These are phyloP conservation scores for Alviniconcha marisindica DNA, from an alignment of 1,140 invertebrate species.

Conservation along the genomic window DNA sequence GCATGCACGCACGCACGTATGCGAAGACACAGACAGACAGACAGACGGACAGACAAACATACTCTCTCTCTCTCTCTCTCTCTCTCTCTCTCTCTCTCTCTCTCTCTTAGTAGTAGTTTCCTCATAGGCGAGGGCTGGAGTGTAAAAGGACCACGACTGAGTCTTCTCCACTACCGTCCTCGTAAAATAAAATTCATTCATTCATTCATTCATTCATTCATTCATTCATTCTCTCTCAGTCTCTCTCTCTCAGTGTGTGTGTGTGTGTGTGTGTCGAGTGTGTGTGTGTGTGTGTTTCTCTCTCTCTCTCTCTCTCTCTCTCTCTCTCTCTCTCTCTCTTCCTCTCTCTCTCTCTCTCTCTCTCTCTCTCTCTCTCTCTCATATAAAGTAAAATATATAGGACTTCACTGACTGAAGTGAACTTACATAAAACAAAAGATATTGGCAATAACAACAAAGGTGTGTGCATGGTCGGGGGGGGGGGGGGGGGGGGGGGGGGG, in stretches of 20 bases:
- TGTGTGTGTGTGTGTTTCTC: neutral
- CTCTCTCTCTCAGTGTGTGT: no score
- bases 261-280: neutral
- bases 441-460: no score
- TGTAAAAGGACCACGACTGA: no score
- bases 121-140: no score
- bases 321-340: constrained; percentile 6
- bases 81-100: neutral
- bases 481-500: neutral
- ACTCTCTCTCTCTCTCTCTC: neutral
- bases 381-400: neutral
- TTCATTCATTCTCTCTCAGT: no score
- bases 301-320: neutral
- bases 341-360: neutral
- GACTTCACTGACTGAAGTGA: no score
- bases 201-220: no score
- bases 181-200: no score
- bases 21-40: neutral
- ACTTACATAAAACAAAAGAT: no score
- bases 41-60: constrained; percentile 1
- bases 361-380: constrained; percentile 14
- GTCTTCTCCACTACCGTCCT: no score
- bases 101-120: neutral
- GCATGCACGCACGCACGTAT: neutral
- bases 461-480: neutral